A percentile compares a stretch with the other conserved stretches of the same genome.
Conservation (phyloP, 2,113 vertebrate species). For the Oryzias curvinotus region DNA sequence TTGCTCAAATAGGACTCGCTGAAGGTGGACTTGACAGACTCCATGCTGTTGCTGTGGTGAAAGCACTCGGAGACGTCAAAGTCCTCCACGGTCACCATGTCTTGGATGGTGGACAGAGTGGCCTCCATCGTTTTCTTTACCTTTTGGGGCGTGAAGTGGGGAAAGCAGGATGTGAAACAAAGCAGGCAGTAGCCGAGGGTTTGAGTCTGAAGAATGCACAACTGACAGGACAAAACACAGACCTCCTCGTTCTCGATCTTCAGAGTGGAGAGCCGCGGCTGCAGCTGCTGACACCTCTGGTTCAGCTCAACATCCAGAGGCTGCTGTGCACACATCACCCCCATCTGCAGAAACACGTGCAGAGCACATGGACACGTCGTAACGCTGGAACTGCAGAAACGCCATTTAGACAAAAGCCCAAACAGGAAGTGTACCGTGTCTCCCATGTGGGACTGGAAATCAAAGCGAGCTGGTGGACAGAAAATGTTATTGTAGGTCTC, state of each 20-base stretch:
- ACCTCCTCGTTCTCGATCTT: conserved; percentile 99
- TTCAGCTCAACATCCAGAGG: conserved; percentile 90
- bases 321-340: conserved; percentile 89
- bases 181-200: neutral
- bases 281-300: conserved; percentile 93
- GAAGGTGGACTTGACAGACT: conserved; percentile 95
- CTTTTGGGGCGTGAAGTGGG: conserved; percentile 60
- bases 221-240: neutral
- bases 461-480: conserved; percentile 95
- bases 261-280: conserved; percentile 91
- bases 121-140: conserved; percentile 99
- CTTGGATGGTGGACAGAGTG: conserved; percentile 96
- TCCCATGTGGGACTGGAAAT: conserved; percentile 98
- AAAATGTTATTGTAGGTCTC: conserved; percentile 98
- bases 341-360: conserved; percentile 78
- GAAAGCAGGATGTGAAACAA: neutral
- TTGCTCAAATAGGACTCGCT: conserved; percentile 99
- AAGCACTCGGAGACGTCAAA: conserved; percentile 97
- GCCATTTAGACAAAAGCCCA: neutral
- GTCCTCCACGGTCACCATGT: conserved; percentile 97
- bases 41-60: conserved; percentile 99
- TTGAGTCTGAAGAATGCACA: no score
- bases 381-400: neutral
- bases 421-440: conserved; percentile 81
- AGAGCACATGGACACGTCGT: neutral